Evolutionary conservation across 2,113 vertebrate genomes (phyloP).

Genomic region (Pseudonaja textilis): DNA sequence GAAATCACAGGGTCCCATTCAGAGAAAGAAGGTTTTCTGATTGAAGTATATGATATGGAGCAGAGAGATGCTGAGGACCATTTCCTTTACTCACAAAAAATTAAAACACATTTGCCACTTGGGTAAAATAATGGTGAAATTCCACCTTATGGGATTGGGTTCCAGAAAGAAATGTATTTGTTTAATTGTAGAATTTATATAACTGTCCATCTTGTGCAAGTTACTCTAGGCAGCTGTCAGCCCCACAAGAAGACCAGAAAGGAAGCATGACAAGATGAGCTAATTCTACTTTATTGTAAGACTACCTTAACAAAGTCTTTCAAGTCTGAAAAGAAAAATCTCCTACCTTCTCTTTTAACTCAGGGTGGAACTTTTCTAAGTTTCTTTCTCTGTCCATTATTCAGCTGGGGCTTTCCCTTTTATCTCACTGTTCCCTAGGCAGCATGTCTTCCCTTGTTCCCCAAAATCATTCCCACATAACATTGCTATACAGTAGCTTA

Average conservation of each 20-base stretch:
- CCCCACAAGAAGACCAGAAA: no score
- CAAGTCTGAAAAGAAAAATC: not conserved
- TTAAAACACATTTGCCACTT: not conserved
- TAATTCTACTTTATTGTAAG: not conserved
- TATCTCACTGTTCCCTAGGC: not conserved
- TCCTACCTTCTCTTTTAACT: not conserved
- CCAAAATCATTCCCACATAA: not conserved
- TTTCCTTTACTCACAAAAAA: not conserved
- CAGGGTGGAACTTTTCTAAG: not conserved
- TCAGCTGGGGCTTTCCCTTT: not conserved
- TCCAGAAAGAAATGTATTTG: not conserved
- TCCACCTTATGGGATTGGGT: not conserved
- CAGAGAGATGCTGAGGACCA: not conserved
- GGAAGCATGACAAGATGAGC: not conserved
- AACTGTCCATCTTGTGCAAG: not conserved
- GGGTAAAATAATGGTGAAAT: not conserved
- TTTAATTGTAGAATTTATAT: not conserved
- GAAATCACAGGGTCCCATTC: not conserved
- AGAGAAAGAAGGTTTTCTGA: not conserved
- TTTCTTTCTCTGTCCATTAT: not conserved
- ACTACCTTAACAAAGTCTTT: not conserved
- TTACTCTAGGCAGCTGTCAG: not conserved
- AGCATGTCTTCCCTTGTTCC: not conserved
- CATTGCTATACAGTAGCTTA: not conserved
- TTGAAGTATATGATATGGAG: not conserved